phyloP scores from a whole-genome alignment of 2,113 vertebrate genomes.

The Grammomys surdaster region DNA sequence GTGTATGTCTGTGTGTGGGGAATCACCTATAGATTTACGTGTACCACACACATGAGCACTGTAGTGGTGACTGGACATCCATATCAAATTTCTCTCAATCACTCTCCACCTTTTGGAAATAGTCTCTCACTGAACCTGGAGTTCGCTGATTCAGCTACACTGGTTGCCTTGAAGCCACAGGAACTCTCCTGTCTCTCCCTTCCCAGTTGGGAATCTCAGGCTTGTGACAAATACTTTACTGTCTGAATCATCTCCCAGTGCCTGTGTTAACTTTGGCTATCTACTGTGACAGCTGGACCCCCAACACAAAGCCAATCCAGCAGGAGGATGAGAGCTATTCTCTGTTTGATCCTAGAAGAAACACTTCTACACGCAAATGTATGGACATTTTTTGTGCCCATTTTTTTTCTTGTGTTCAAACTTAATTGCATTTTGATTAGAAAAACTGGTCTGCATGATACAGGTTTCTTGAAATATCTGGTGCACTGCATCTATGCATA shows the following conservation, averaged over 20 bases:
- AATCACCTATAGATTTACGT: not conserved
- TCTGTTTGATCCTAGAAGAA: slow-evolving; percentile 1
- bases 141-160: not conserved
- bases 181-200: not conserved
- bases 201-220: not conserved
- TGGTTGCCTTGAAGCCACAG: not conserved
- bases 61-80: not conserved
- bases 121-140: not conserved
- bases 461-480: not conserved
- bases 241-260: too few species aligned
- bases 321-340: not conserved
- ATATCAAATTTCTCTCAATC: not conserved
- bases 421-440: slow-evolving; percentile 5
- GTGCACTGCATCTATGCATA: not conserved
- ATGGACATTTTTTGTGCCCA: not conserved
- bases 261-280: not conserved
- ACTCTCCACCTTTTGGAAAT: not conserved
- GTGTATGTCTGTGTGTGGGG: not conserved
- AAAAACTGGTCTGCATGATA: slow-evolving; percentile 4
- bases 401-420: slow-evolving; percentile 41
- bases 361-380: not conserved
- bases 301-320: not conserved
- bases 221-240: not conserved
- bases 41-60: not conserved
- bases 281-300: not conserved